phyloP scores from a whole-genome alignment of 2,888 invertebrate genomes.

The Drosophila vallismaia region DNA sequence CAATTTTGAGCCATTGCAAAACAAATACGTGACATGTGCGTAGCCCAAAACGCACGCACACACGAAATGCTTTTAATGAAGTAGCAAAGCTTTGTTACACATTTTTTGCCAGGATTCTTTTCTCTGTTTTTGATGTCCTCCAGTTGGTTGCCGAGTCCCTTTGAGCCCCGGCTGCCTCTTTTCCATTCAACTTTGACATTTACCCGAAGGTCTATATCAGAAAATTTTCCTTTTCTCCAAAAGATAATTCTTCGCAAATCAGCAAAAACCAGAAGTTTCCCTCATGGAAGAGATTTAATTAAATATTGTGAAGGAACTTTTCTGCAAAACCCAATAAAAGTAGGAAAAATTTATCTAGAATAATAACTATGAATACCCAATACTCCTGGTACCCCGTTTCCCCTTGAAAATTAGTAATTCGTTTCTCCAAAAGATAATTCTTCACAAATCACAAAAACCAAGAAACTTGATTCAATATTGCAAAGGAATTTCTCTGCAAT shows the following conservation, averaged over 20 bases:
- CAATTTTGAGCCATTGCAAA: slow-evolving; percentile 29
- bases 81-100: slow-evolving; percentile 38
- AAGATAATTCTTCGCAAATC: background rate
- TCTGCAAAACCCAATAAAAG: background rate
- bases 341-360: too few species aligned
- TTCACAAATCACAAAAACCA: too few species aligned
- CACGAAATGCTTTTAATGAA: slow-evolving; percentile 47
- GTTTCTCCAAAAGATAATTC: too few species aligned
- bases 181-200: slow-evolving; percentile 41
- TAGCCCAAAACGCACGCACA: slow-evolving; percentile 17
- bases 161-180: background rate
- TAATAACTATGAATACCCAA: too few species aligned
- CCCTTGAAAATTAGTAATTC: too few species aligned
- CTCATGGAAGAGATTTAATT: background rate
- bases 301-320: background rate
- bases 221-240: background rate
- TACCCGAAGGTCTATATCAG: slow-evolving; percentile 34
- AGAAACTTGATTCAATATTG: too few species aligned
- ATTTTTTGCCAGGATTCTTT: slow-evolving; percentile 6
- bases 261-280: too few species aligned
- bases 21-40: slow-evolving; percentile 45
- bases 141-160: background rate
- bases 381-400: background rate
- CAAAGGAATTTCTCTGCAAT: too few species aligned
- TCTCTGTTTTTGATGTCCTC: slow-evolving; percentile 4